Percentiles rank a stretch among this genome's conserved stretches.
Evolutionary conservation across 2,113 vertebrate species (phyloP).

Genomic region (Tachysurus vachellii): DNA sequence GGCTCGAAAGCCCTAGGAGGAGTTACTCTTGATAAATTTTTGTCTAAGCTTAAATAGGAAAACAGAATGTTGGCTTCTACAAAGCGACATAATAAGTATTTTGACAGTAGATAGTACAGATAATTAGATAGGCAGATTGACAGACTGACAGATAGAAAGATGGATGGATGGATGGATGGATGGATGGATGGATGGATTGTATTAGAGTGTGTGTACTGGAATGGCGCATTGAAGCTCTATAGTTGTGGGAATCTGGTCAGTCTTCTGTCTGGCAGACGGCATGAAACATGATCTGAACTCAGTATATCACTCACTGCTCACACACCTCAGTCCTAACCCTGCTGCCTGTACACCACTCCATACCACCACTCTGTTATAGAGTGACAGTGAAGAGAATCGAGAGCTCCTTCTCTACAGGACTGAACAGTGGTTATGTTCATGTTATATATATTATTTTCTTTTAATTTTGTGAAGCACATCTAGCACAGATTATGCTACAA

Average conservation of each 20-base stretch:
- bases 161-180: neutral
- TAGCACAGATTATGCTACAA: neutral
- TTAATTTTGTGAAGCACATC: neutral
- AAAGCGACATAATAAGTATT: too few relatives aligned
- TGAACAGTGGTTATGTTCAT: too few relatives aligned
- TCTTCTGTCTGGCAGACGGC: conserved; percentile 52
- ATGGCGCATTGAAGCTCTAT: conserved; percentile 58
- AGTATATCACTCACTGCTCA: conserved; percentile 10
- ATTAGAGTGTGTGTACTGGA: neutral
- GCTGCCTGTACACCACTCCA: neutral
- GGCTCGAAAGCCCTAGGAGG: too few relatives aligned
- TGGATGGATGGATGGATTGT: neutral
- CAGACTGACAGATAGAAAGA: neutral
- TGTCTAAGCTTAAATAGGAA: too few relatives aligned
- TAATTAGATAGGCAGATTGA: neutral
- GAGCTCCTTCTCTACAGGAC: neutral
- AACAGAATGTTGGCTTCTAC: too few relatives aligned
- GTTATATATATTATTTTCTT: too few relatives aligned
- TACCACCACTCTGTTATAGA: neutral
- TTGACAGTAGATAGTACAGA: neutral
- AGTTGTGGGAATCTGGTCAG: conserved; percentile 63
- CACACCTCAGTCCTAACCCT: neutral
- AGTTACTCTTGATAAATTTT: too few relatives aligned
- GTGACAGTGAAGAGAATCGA: neutral
- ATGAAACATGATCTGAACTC: conserved; percentile 42